These are phyloP conservation scores for Xenus cinereus DNA, from an alignment of 2,113 vertebrate genomes.

Conservation along the genomic window DNA sequence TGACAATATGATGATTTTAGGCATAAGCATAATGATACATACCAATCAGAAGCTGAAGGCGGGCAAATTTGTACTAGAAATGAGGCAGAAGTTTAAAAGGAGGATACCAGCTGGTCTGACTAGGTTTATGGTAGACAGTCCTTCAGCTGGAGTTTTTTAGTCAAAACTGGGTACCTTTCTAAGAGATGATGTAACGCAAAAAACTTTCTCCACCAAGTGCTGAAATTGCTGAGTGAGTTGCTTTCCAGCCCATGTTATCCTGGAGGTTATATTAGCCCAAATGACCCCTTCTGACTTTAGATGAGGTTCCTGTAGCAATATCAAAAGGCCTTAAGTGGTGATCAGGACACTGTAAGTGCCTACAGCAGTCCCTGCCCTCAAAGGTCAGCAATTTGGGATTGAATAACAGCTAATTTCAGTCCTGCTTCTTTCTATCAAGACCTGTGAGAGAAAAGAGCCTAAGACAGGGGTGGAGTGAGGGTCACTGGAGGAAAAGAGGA, in stretches of 20 bases:
- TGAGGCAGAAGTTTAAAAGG: constrained; percentile 4
- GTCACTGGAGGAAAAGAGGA: neutral
- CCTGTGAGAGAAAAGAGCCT: neutral
- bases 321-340: neutral
- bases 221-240: constrained; percentile 13
- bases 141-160: neutral
- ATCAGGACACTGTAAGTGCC: fast-evolving
- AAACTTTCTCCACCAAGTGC: neutral
- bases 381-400: neutral
- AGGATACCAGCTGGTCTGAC: neutral
- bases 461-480: neutral
- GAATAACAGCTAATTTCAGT: constrained; percentile 13
- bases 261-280: constrained; percentile 16
- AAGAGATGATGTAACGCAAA: neutral
- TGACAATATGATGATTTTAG: constrained; percentile 50
- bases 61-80: neutral
- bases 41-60: neutral
- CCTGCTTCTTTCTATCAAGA: neutral
- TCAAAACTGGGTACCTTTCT: neutral
- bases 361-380: neutral
- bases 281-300: neutral
- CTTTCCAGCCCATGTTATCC: neutral
- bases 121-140: constrained; percentile 8
- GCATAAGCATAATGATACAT: constrained; percentile 22
- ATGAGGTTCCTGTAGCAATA: constrained; percentile 5